Conservation (phyloP, 2,888 invertebrate genomes). For the Volucella zonaria region DNA sequence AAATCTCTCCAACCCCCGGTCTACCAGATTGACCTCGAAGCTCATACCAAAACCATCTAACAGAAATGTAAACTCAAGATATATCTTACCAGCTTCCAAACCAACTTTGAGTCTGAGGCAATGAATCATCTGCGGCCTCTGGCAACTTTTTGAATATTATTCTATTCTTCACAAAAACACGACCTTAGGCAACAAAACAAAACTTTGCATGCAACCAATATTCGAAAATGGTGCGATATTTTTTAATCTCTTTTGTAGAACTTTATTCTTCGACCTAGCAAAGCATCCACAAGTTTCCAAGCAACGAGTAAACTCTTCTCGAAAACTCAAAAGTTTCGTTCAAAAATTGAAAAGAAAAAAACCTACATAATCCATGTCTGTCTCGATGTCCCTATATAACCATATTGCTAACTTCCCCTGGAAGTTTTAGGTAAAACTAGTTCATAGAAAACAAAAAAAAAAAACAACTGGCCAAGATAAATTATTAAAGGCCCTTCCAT, state of each 20-base stretch:
- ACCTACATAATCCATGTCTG: not conserved
- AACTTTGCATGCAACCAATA: conserved; percentile 41
- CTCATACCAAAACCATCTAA: too few species aligned
- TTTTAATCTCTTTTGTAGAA: conserved; percentile 34
- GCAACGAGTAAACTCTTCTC: not conserved
- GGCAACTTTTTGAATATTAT: conserved; percentile 58
- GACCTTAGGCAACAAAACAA: conserved; percentile 4
- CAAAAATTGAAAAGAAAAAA: conserved; percentile 2
- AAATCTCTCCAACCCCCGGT: too few species aligned
- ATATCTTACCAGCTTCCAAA: not conserved
- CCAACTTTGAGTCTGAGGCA: conserved; percentile 6
- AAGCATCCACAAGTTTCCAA: conserved; percentile 10
- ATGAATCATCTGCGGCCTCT: conserved; percentile 50
- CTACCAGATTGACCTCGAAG: too few species aligned
- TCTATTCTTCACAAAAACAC: conserved; percentile 18
- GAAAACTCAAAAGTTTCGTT: conserved; percentile 31
- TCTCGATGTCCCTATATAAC: too few species aligned
- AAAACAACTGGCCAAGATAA: conserved; percentile 39
- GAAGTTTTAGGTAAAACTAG: conserved; percentile 21
- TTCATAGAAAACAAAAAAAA: conserved; percentile 12
- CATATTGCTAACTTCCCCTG: not conserved
- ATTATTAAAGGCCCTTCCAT: conserved; percentile 32
- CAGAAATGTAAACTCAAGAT: conserved; percentile 13
- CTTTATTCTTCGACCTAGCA: conserved; percentile 35
- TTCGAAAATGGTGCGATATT: conserved; percentile 42